Base-by-base conservation (phyloP, 2,888 invertebrate genomes). In the Eupithecia subumbrata region DNA sequence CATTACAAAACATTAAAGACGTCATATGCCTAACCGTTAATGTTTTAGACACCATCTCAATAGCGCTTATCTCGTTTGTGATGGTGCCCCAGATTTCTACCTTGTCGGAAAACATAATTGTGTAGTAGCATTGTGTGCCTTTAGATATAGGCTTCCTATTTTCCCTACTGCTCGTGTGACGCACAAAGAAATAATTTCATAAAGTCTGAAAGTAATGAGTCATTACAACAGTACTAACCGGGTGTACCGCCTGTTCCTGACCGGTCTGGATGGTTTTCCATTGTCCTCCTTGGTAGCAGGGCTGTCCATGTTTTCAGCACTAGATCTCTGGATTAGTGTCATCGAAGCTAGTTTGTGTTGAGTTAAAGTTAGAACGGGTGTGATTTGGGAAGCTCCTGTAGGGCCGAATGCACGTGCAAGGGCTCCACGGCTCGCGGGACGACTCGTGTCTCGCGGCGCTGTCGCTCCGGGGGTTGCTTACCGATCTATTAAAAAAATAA, bases 171-270 rank as follows among this genome's bases (percentile, higher is more conserved):
- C 18, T 18, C 75, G 80, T 79, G 81, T 94, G 93, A 94, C 92
- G 88, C 93, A 94, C 92, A 94, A 94, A 93, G 93, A 92, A 88
- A 86, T 88, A 78, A 84, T 86, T 87, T 81, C 83, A 83, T 82
- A 84, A 85, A 88, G 84, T 87, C 89, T 91, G 88, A 91, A 93
- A 91, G 82, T 85, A 88, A 89, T 94, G 93, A 93, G 84, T 93
- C 93, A 93, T 88, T 82, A 85, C 82, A 85, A 81, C 82, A 84
- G 81, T 83, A 90, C 96, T 93, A 90, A 97, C 97, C 97, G 96
- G 94, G 96, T 97, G 90, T 96, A 96, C 86, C 96, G 95, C 86
- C 97, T 96, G 95, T 96, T 97, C 87, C 97, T 95, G 81, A 97
- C 95, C 74, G 97, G 97, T 81, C 97, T 95, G 85, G 95, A 92